phyloP scores from a whole-genome alignment of 2,113 vertebrate species.

The Deroptyus accipitrinus region DNA sequence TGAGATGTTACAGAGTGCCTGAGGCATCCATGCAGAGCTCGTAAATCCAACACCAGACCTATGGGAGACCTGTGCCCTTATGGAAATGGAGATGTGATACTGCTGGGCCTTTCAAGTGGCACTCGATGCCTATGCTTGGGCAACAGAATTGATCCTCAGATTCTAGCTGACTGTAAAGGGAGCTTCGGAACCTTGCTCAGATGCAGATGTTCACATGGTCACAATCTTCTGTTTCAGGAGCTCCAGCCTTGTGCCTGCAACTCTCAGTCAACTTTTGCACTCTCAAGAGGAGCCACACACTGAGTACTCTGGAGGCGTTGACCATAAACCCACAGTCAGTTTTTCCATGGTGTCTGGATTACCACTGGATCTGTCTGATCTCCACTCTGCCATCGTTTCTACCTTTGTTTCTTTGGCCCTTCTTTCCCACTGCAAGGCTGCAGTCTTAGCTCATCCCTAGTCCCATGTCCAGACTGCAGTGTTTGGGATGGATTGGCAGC shows the following conservation, averaged over 20 bases:
- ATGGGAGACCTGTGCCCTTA: not conserved
- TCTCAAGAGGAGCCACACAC: not conserved
- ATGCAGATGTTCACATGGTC: not conserved
- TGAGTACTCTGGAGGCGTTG: no score
- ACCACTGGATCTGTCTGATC: not conserved
- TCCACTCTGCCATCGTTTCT: not conserved
- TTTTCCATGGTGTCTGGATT: accelerated
- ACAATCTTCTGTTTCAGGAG: not conserved
- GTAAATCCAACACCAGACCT: not conserved
- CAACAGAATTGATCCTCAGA: not conserved
- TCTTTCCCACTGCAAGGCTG: not conserved
- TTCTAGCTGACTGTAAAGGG: not conserved
- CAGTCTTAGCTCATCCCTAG: not conserved
- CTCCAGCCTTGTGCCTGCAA: not conserved
- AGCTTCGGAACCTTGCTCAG: not conserved
- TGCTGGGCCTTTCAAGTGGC: not conserved
- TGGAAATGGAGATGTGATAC: not conserved
- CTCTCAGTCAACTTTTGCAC: not conserved
- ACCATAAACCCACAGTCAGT: not conserved
- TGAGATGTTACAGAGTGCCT: not conserved
- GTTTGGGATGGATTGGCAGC: not conserved
- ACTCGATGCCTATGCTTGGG: not conserved
- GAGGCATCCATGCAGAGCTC: not conserved
- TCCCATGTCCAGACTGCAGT: accelerated
- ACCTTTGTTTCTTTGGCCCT: not conserved